Percentiles rank a stretch among this genome's conserved stretches.
These are phyloP conservation scores for Cybosia mesomella DNA, from an alignment of 2,888 invertebrate species.

Conservation along the genomic window DNA sequence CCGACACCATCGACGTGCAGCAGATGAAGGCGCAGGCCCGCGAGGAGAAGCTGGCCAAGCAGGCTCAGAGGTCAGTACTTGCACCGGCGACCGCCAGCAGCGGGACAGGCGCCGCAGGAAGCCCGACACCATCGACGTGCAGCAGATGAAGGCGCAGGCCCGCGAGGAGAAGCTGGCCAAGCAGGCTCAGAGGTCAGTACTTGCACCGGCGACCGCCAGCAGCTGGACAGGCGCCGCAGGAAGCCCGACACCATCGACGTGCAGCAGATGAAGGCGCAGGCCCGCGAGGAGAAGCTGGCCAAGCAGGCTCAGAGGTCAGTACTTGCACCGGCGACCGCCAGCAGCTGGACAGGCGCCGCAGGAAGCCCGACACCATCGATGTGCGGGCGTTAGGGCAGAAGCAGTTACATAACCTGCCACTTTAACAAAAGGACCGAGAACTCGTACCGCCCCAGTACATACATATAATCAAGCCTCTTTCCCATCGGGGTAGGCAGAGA, in stretches of 20 bases:
- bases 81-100: constrained; percentile 99
- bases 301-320: constrained; percentile 96
- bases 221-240: constrained; percentile 98
- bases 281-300: constrained; percentile 97
- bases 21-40: constrained; percentile 99
- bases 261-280: constrained; percentile 99
- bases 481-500: no score
- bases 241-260: constrained; percentile 99
- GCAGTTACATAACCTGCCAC: no score
- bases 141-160: constrained; percentile 99
- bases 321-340: constrained; percentile 94
- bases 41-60: constrained; percentile 98
- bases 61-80: constrained; percentile 95
- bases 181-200: constrained; percentile 94
- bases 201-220: constrained; percentile 95
- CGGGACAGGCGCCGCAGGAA: constrained; percentile 99
- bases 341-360: constrained; percentile 98
- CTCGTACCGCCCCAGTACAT: no score
- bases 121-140: constrained; percentile 99
- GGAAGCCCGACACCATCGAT: constrained; percentile 99
- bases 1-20: constrained; percentile 99
- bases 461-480: no score
- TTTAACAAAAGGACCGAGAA: no score
- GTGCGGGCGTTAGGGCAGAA: no score
- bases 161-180: constrained; percentile 97